Base-by-base conservation (phyloP, 2,888 invertebrate species). In the Xestia sexstrigata region DNA sequence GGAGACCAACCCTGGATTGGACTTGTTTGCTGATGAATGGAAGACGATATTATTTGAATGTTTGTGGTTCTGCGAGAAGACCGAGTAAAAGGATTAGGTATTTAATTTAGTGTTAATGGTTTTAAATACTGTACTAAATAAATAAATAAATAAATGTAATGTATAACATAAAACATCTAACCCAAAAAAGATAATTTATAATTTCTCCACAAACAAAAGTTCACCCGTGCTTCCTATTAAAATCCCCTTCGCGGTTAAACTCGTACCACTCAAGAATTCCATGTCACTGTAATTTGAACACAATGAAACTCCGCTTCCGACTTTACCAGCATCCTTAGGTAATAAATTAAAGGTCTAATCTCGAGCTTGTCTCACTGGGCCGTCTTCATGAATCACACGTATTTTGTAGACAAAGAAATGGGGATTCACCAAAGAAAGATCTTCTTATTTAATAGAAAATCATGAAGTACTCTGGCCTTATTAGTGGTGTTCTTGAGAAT, bases 291-390 rank as follows among this genome's bases (percentile, higher is more conserved):
- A 84, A 88, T 88, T 89, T 86, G 79, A 88, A 85, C 85, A 90
- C 90, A 91, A 90, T 88, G 87, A 87, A 85, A 86, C 82, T 74
- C 80, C 85, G 85, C 84, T 90, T 80, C 82, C 83, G 76, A 83
- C 79, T 81, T 82, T 78, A 45, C 81, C 79, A 82, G 76, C 83
- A 76, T 87, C 85, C 83, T 69, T 74, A 81, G 76, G 89, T 84
- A 89, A 91, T 91, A 89, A 89, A 91, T 91, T 90, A 86, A 83
- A 84, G 84, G 87, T 86, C 89, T 90, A 89, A 89, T 89, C 89
- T 89, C 82, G 73, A 76, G 81, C 84, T 89, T 88, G 90, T 87
- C 90, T 84, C 76, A 52, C 62, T 74, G 78, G 74, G 83, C 84
- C 86, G 86, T 89, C 88, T 89, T 81, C 86, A 84, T 89, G 87